These are phyloP conservation scores for Chloroceryle amazona DNA, from an alignment of 2,797 vertebrate genomes.

Conservation along the genomic window DNA sequence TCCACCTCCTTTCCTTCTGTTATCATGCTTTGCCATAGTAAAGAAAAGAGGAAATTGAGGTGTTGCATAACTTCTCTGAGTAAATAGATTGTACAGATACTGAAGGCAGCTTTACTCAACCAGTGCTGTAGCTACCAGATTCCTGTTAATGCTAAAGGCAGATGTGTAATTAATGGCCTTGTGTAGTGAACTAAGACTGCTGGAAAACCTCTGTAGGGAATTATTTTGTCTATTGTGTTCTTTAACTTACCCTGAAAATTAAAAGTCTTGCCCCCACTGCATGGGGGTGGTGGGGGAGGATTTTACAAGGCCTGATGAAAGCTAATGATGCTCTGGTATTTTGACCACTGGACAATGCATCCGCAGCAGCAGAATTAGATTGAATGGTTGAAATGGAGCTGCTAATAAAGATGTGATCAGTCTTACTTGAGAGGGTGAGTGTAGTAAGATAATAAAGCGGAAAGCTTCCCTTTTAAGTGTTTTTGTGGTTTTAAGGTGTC, in stretches of 20 bases:
- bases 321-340: not conserved
- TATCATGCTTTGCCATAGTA: not conserved
- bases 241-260: constrained; percentile 40
- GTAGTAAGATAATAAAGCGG: not conserved
- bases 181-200: constrained; percentile 29
- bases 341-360: not conserved
- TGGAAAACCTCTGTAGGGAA: constrained; percentile 1
- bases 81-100: constrained; percentile 6
- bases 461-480: not conserved
- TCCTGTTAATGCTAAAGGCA: constrained; percentile 10
- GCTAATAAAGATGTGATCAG: fast-evolving
- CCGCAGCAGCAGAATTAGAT: not conserved
- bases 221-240: not conserved
- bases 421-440: not conserved
- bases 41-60: constrained; percentile 28
- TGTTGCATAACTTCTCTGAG: constrained; percentile 28
- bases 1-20: not conserved
- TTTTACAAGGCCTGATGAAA: constrained; percentile 21
- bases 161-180: constrained; percentile 52
- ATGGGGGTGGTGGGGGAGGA: not conserved
- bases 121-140: not conserved
- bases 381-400: not conserved
- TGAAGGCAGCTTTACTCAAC: not conserved
- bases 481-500: not conserved
- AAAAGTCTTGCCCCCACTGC: not conserved